Percentiles rank a stretch among this genome's conserved stretches.
These are phyloP conservation scores for Pelagia noctiluca DNA, from an alignment of 30 jellyfish, hydroid and myxozoan genomes.

Conservation along the genomic window DNA sequence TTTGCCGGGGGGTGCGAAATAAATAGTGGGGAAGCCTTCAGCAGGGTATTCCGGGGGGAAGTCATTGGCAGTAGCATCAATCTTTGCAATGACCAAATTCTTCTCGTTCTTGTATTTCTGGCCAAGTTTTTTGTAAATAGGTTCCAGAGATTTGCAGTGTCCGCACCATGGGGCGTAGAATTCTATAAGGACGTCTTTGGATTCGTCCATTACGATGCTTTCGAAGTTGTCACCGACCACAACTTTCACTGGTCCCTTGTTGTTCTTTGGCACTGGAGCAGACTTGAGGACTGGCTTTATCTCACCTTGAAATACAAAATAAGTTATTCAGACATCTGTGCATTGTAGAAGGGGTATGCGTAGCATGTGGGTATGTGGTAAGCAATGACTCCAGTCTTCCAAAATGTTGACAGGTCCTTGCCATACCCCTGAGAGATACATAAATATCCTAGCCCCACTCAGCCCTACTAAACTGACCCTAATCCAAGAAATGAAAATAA, in stretches of 20 bases:
- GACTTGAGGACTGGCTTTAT: conserved; percentile 90
- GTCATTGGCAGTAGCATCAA: conserved; percentile 97
- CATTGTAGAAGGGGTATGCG: too few species aligned
- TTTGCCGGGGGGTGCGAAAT: conserved; percentile 95
- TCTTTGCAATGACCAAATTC: conserved; percentile 92
- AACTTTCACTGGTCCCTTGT: conserved; percentile 93
- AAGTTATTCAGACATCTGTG: not conserved
- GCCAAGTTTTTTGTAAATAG: conserved; percentile 88
- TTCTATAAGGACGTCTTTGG: conserved; percentile 95
- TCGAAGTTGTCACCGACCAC: conserved; percentile 98
- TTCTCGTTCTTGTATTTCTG: conserved; percentile 89
- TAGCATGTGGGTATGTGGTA: too few species aligned
- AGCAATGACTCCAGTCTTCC: too few species aligned
- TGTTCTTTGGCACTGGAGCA: conserved; percentile 84
- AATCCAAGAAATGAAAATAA: not conserved
- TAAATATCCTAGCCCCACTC: too few species aligned
- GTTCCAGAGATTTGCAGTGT: conserved; percentile 98
- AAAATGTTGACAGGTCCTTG: too few species aligned
- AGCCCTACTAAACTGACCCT: too few species aligned
- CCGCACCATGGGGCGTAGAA: conserved; percentile 99
- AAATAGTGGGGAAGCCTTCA: conserved; percentile 99
- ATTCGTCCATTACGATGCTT: conserved; percentile 90
- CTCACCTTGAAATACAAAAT: conserved; percentile 68
- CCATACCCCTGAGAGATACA: too few species aligned
- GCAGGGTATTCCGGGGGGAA: conserved; percentile 81